phyloP scores from a whole-genome alignment of 2,888 invertebrate species.

The Orthosia gracilis region DNA sequence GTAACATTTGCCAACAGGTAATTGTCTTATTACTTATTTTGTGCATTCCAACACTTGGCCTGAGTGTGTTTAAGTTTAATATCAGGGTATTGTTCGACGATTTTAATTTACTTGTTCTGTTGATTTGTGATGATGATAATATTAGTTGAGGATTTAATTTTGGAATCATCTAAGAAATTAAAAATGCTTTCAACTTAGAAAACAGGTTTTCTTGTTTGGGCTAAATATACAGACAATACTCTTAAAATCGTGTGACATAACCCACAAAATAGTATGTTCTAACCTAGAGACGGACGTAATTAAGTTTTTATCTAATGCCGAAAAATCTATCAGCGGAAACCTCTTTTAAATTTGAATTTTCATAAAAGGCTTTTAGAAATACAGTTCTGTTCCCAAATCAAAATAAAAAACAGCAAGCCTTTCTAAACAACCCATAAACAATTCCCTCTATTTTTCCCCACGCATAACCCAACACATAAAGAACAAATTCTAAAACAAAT shows the following conservation, averaged over 20 bases:
- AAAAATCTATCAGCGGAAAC: neutral
- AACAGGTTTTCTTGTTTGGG: neutral
- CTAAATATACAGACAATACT: neutral
- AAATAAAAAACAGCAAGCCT: neutral
- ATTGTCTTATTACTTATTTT: constrained; percentile 85
- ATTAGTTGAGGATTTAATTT: neutral
- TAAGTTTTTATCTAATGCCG: neutral
- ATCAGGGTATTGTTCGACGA: constrained; percentile 28
- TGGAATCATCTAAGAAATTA: no score
- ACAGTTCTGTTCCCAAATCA: neutral
- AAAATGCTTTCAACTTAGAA: neutral
- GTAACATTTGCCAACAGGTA: constrained; percentile 88
- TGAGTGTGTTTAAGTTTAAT: constrained; percentile 58
- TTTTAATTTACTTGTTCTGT: constrained; percentile 31
- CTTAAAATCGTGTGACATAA: neutral
- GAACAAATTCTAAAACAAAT: constrained; percentile 50
- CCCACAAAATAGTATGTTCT: neutral
- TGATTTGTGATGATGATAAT: constrained; percentile 13
- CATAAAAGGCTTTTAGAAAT: neutral
- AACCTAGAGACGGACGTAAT: neutral
- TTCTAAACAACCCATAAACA: constrained; percentile 36
- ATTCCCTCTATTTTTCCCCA: constrained; percentile 21
- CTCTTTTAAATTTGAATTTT: neutral
- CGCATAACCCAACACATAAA: constrained; percentile 34
- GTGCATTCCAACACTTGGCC: constrained; percentile 80